Evolutionary conservation across 2,113 vertebrate genomes (phyloP).

Genomic region (Aptenodytes forsteri): DNA sequence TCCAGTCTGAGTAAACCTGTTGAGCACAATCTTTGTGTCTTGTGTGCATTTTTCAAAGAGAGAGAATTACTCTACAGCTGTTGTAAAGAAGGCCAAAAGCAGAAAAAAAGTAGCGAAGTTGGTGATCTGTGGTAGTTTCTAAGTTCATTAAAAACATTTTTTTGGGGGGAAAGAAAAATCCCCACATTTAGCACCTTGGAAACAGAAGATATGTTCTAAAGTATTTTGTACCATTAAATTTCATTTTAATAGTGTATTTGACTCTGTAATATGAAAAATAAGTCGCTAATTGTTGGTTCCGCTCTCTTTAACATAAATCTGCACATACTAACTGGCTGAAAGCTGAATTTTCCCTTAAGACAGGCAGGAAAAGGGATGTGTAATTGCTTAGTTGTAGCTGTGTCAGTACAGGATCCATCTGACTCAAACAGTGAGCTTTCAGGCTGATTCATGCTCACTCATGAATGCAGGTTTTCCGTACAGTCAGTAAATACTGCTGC

Average conservation of each 20-base stretch:
- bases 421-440: neutral
- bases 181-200: neutral
- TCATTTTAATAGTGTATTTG: constrained; percentile 39
- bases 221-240: constrained; percentile 50
- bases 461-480: neutral
- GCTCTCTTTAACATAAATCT: neutral
- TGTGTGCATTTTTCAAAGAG: constrained; percentile 64
- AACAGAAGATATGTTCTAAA: constrained; percentile 37
- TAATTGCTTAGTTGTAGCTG: neutral
- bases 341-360: neutral
- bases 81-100: neutral
- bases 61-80: neutral
- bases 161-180: neutral
- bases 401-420: neutral
- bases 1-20: constrained; percentile 75
- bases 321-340: neutral
- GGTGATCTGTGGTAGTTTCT: neutral
- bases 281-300: constrained; percentile 34
- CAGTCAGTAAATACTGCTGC: neutral
- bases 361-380: neutral
- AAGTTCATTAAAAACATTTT: constrained; percentile 13
- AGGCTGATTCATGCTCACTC: neutral
- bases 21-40: constrained; percentile 72
- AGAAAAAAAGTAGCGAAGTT: neutral
- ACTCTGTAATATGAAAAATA: constrained; percentile 57